Base-by-base conservation (phyloP, 2,888 invertebrate genomes). In the Melieria crassipennis region DNA sequence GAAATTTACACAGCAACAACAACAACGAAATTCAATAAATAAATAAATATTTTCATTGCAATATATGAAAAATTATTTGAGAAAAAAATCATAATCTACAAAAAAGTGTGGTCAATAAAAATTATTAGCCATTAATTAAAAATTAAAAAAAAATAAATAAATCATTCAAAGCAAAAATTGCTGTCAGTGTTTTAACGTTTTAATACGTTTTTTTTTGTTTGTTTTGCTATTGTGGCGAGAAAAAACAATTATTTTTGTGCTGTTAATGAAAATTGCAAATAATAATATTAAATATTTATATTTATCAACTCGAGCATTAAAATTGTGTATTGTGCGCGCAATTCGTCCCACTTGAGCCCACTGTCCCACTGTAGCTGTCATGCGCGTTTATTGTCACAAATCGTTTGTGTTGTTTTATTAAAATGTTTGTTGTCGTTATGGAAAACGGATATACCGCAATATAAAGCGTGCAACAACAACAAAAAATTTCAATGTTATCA, bases 391-490 rank as follows among this genome's bases (percentile, higher is more conserved):
- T 47, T 11, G 42, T 67, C 46, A 46, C 30, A 63, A 30, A 30
- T 30, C 45, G 43, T 52, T 52, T 65, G 30, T 10, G 43, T 16
- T n/a, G 13, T 63, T 47, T 30, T 30, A 30, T 30, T 30, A 30
- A 30, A 30, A 30, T 30, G 30, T 6, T 16, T 43, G 1, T 57
- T 30, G 62, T 30, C 30, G 50, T 55, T 71, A 46, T 63, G 43
- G 47, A 64, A 68, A 68, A 61, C 71, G 71, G 71, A 72, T 67
- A 67, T 46, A 67, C 62, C 63, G 71, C 71, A 71, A 71, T 58
- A 55, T 45, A 46, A 70, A n/a, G 52, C 58, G 60, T 50, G 68
- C 68, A 61, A 71, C 58, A 67, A 45, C 56, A 52, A 42, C 56
- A 65, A 62, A 48, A 46, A 45, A 64, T 45, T 45, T 61, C 57